Evolutionary conservation across 2,113 vertebrate genomes (phyloP).

Genomic region (Urocitellus parryii): DNA sequence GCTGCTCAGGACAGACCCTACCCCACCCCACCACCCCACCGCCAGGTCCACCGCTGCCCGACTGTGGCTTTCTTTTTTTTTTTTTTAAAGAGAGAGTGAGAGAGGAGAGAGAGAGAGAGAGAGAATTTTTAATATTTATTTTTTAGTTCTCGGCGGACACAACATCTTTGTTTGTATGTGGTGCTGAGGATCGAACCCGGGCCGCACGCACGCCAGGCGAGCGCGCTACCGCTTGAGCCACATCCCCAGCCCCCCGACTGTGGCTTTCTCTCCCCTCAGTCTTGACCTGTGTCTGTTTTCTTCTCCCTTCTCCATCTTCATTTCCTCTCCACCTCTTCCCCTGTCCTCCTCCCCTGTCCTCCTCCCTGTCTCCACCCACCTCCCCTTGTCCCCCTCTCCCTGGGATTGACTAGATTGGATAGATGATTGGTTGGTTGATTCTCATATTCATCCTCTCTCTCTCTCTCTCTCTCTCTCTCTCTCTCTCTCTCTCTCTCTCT

Average conservation of each 20-base stretch:
- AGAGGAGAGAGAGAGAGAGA: too few species aligned
- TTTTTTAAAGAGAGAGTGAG: too few species aligned
- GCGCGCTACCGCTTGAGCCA: too few species aligned
- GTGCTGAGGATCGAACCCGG: too few species aligned
- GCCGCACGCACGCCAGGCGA: too few species aligned
- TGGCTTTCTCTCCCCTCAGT: neutral
- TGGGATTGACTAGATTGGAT: neutral
- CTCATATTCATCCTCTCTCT: too few species aligned
- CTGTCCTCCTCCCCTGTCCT: neutral
- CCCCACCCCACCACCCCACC: too few species aligned
- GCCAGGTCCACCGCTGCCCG: neutral
- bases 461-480: too few species aligned
- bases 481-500: neutral
- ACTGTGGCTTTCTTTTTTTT: accelerated
- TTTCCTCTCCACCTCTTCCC: neutral
- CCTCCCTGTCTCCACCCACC: neutral
- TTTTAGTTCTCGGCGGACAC: too few species aligned
- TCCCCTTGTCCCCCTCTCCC: neutral
- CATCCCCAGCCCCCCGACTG: too few species aligned
- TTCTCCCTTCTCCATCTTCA: neutral
- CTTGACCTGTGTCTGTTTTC: neutral
- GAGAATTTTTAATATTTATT: too few species aligned
- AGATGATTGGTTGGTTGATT: neutral
- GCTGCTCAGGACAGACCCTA: neutral
- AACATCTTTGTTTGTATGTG: too few species aligned